Conservation (phyloP, 2,888 invertebrate genomes). For the Campopleginae sp. region DNA sequence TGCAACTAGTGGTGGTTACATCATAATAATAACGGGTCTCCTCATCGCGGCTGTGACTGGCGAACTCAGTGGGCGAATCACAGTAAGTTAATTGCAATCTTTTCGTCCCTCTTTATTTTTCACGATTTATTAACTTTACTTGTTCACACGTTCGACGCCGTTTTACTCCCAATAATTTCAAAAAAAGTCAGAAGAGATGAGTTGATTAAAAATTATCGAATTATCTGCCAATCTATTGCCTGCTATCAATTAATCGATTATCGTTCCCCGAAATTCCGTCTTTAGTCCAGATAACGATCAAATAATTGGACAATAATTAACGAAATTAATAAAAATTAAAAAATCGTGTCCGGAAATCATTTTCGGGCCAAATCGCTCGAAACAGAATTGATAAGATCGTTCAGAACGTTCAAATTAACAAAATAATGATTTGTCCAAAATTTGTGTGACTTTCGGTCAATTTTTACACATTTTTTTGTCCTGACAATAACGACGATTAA, state of each 20-base stretch:
- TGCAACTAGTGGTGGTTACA: constrained; percentile 86
- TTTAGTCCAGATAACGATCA: not conserved
- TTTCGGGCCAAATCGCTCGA: not conserved
- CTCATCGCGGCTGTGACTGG: constrained; percentile 88
- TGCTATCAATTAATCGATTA: not conserved
- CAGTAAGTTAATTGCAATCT: constrained; percentile 77
- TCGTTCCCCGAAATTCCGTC: too few species aligned
- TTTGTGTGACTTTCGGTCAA: not conserved
- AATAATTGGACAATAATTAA: not conserved
- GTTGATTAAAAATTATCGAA: not conserved
- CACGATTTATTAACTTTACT: not conserved
- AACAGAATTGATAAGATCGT: not conserved
- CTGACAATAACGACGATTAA: not conserved
- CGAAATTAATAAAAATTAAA: not conserved
- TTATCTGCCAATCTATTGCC: not conserved
- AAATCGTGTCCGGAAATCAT: not conserved
- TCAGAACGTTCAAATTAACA: not conserved
- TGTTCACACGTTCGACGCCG: not conserved
- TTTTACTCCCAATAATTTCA: not conserved
- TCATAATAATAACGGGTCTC: constrained; percentile 89
- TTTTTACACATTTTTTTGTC: not conserved
- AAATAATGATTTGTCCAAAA: not conserved
- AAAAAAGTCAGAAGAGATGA: too few species aligned
- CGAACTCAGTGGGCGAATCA: constrained; percentile 87
- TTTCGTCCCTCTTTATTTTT: not conserved